Evolutionary conservation across 2,113 vertebrate species (phyloP).

Genomic region (Herpailurus yagouaroundi): DNA sequence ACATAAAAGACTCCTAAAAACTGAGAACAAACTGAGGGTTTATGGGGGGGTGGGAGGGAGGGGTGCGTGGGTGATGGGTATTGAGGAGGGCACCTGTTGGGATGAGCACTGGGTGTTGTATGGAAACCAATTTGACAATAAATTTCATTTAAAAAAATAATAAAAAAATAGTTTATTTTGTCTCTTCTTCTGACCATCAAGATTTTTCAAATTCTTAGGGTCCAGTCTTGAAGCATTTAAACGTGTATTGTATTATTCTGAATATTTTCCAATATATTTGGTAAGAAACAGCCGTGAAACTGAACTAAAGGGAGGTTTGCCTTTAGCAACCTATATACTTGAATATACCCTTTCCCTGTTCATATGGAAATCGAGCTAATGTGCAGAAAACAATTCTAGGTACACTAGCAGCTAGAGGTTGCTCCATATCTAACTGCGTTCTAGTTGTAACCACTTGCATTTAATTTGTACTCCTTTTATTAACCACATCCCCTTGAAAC

Average conservation of each 20-base stretch:
- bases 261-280: not conserved
- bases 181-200: not conserved
- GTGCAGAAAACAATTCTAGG: not conserved
- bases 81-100: too few species aligned
- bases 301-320: not conserved
- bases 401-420: not conserved
- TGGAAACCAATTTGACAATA: too few species aligned
- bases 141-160: too few species aligned
- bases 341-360: not conserved
- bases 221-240: not conserved
- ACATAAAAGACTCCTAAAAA: too few species aligned
- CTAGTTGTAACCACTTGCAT: not conserved
- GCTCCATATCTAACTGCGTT: not conserved
- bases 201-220: not conserved
- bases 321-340: not conserved
- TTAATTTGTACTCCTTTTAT: conserved; percentile 49
- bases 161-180: not conserved
- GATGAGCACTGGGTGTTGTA: too few species aligned
- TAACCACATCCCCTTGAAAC: not conserved
- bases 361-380: not conserved
- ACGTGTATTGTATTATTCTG: not conserved
- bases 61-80: fast-evolving
- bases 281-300: not conserved
- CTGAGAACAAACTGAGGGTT: too few species aligned
- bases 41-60: too few species aligned